Evolutionary conservation across 1,140 invertebrate genomes (phyloP), one percentile per base, ranked within the genome.

Genomic region (Coptotermes formosanus): DNA sequence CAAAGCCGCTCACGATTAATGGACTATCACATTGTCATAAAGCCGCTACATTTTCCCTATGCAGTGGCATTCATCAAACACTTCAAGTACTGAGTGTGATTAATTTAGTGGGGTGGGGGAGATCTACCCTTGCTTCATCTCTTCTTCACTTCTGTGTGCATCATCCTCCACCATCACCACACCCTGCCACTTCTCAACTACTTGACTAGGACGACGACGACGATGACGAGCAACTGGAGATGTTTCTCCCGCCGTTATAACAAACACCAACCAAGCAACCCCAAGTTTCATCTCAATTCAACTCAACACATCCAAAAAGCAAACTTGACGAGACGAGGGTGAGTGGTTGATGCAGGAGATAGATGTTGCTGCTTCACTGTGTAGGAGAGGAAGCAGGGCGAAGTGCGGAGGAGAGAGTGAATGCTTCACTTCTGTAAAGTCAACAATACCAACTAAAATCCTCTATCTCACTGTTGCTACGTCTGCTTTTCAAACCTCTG

Each of bases 381-480:
- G 12, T 44, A 52, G 82, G 82, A 32, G 82, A 14, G 82, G 82
- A n/a, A 64, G 59, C 16, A 48, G 48, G 11, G 48, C 11, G 16
- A 12, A 16, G 45, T 48, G 9, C 0, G 81, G 81, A 19, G 81
- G 19, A 19, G 82, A 45, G 82, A 32, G 82, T 44, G 43, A 83
- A 19, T 52, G 38, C 82, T 83, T 83, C 38, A 83, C 82, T 83
- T 83, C 82, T 83, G 16, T 52, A 83, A 83, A 83, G 82, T 83
- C 82, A 83, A 83, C 82, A 83, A 43, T 83, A 83, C 82, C 82
- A 83, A 43, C 82, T 44, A 83, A 83, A 83, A 75, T 83, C 82
- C 82, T 44, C 82, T 75, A 75, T 25, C 64, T 75, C 25, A 14
- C 64, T 30, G 64, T 12, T 75, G 64, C 64, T 75, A 75, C 25